phyloP scores from a whole-genome alignment of 1,140 invertebrate genomes.

The Hylaeus anthracinus region DNA sequence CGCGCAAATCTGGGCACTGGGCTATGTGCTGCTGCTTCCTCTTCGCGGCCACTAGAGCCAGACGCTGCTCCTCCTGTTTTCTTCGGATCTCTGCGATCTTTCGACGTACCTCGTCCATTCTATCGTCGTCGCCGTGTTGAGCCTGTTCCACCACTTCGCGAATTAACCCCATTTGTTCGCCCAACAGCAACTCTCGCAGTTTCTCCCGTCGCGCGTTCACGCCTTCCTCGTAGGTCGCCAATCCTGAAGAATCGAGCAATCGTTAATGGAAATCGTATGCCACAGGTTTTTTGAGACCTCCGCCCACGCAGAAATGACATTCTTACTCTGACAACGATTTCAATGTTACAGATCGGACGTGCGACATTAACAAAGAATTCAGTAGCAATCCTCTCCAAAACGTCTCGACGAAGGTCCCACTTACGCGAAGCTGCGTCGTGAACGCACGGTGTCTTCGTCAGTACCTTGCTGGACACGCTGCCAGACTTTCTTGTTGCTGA shows the following conservation, averaged over 20 bases:
- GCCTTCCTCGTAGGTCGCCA: conserved; percentile 50
- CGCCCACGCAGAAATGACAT: too few relatives aligned
- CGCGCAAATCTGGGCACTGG: conserved; percentile 57
- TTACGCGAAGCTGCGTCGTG: neutral
- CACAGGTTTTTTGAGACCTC: too few relatives aligned
- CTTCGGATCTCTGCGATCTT: conserved; percentile 52
- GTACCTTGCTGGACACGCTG: conserved; percentile 57
- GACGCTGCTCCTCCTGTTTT: conserved; percentile 55
- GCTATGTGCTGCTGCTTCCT: conserved; percentile 68
- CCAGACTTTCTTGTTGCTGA: conserved; percentile 51
- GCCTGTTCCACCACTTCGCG: conserved; percentile 59
- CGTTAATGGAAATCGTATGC: neutral
- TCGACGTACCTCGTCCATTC: conserved; percentile 48
- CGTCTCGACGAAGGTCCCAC: neutral
- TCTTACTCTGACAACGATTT: too few relatives aligned
- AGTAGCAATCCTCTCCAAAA: too few relatives aligned
- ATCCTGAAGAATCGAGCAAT: conserved; percentile 38
- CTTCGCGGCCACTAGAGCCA: conserved; percentile 63
- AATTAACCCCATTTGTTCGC: conserved; percentile 52
- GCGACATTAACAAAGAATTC: too few relatives aligned
- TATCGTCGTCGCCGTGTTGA: conserved; percentile 36
- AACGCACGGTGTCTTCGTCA: neutral
- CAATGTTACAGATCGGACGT: too few relatives aligned
- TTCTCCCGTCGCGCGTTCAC: conserved; percentile 57
- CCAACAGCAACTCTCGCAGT: conserved; percentile 52